A percentile compares a stretch with the other conserved stretches of the same genome.
Evolutionary conservation across 2,113 vertebrate genomes (phyloP).

Genomic region (Anguilla rostrata): DNA sequence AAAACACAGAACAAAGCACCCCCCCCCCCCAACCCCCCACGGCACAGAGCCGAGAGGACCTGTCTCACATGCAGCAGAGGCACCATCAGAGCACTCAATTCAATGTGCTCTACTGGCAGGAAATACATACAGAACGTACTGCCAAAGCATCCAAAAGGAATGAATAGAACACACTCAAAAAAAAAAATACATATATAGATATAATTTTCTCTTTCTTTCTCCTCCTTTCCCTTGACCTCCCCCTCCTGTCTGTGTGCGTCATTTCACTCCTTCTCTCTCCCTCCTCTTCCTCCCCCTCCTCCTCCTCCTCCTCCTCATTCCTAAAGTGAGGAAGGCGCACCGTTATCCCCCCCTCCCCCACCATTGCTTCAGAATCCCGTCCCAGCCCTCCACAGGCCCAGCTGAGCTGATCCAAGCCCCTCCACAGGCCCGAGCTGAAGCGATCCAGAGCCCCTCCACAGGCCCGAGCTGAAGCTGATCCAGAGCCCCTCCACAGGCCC

Average conservation of each 20-base stretch:
- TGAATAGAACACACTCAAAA: too few species aligned
- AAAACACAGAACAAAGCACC: conserved; percentile 31
- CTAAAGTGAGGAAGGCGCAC: conserved; percentile 17
- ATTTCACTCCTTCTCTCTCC: conserved; percentile 31
- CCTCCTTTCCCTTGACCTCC: conserved; percentile 25
- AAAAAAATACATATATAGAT: too few species aligned
- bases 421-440: neutral
- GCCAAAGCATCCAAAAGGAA: too few species aligned
- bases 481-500: too few species aligned
- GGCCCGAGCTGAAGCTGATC: too few species aligned
- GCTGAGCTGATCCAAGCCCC: neutral
- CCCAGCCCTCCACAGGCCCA: neutral
- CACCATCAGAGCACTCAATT: conserved; percentile 11
- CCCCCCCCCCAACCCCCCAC: conserved; percentile 14
- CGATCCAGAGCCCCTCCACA: too few species aligned
- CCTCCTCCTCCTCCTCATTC: neutral
- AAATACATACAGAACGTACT: too few species aligned
- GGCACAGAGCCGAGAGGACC: neutral
- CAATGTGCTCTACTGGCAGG: too few species aligned
- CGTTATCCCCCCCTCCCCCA: neutral
- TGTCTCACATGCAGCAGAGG: conserved; percentile 31
- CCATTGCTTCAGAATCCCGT: neutral
- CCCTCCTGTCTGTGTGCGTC: conserved; percentile 12
- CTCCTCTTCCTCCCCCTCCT: conserved; percentile 32
- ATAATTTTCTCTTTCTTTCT: conserved; percentile 17